Evolutionary conservation across 2,797 vertebrate species (phyloP).

Genomic region (Argyrosomus regius): DNA sequence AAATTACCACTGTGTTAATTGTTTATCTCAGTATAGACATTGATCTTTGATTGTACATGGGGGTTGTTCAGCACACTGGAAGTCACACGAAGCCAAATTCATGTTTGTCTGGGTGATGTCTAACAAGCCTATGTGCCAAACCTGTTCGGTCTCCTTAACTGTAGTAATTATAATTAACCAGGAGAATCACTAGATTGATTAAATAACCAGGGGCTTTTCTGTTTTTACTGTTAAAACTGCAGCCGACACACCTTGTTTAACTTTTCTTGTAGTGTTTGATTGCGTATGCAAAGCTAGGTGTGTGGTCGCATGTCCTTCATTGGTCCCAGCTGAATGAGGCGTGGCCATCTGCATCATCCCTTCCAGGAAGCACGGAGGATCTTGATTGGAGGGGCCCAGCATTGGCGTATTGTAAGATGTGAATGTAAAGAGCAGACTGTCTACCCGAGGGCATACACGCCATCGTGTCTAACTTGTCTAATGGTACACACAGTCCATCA

Average conservation of each 20-base stretch:
- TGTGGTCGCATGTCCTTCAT: too few relatives aligned
- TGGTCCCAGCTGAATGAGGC: too few relatives aligned
- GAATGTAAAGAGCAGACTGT: not conserved
- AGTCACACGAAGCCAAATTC: not conserved
- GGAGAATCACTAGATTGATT: constrained; percentile 27
- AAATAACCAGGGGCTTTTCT: not conserved
- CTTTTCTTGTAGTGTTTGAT: too few relatives aligned
- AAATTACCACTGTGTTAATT: too few relatives aligned
- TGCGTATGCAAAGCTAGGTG: too few relatives aligned
- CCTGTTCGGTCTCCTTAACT: constrained; percentile 32
- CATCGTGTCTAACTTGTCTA: not conserved
- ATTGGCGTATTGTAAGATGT: not conserved
- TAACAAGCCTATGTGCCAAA: constrained; percentile 5
- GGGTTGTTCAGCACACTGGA: not conserved
- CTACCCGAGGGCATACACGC: not conserved
- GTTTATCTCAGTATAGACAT: too few relatives aligned
- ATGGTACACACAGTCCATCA: not conserved
- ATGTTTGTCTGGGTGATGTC: constrained; percentile 7
- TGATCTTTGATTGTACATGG: too few relatives aligned
- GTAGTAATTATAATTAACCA: constrained; percentile 16
- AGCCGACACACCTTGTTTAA: too few relatives aligned
- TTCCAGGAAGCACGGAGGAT: too few relatives aligned
- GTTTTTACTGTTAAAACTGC: too few relatives aligned
- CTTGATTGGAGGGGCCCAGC: too few relatives aligned
- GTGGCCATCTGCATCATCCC: too few relatives aligned